These are phyloP conservation scores for Zoanthus sociatus DNA, from an alignment of 92 coral and sea anemone genomes.

Conservation along the genomic window DNA sequence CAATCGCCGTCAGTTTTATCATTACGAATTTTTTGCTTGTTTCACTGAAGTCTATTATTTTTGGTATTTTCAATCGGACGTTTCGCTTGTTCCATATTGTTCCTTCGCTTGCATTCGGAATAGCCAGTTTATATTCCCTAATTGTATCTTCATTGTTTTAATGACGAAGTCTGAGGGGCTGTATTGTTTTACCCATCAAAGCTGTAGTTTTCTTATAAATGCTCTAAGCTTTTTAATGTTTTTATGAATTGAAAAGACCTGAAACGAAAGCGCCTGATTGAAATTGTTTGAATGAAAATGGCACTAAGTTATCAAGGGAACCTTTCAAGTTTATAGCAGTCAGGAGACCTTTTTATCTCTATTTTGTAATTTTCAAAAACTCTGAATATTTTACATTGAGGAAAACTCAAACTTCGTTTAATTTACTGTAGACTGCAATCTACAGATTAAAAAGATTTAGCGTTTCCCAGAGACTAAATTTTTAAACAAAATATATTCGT, in stretches of 20 bases:
- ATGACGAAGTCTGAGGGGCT: neutral
- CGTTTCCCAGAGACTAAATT: slow-evolving; percentile 36
- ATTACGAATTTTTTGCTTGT: neutral
- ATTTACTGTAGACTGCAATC: neutral
- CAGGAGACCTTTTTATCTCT: slow-evolving; percentile 7
- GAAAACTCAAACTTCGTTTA: neutral
- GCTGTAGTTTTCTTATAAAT: neutral
- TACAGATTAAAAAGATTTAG: neutral
- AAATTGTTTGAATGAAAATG: neutral
- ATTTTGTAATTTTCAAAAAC: neutral
- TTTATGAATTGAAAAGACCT: neutral
- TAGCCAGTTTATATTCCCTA: slow-evolving; percentile 37
- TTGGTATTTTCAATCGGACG: neutral
- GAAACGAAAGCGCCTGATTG: neutral
- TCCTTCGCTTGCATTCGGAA: slow-evolving; percentile 41
- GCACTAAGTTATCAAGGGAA: neutral
- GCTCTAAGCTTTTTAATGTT: neutral
- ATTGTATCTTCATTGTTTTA: slow-evolving; percentile 41
- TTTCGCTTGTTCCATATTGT: slow-evolving; percentile 19
- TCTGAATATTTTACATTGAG: neutral
- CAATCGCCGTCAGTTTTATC: neutral
- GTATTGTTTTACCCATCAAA: slow-evolving; percentile 7
- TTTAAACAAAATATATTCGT: slow-evolving; percentile 13
- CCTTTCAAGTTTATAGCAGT: neutral
- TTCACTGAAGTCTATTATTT: neutral